These are phyloP conservation scores for Callopanchax toddi DNA, from an alignment of 2,113 vertebrate species.

Conservation along the genomic window DNA sequence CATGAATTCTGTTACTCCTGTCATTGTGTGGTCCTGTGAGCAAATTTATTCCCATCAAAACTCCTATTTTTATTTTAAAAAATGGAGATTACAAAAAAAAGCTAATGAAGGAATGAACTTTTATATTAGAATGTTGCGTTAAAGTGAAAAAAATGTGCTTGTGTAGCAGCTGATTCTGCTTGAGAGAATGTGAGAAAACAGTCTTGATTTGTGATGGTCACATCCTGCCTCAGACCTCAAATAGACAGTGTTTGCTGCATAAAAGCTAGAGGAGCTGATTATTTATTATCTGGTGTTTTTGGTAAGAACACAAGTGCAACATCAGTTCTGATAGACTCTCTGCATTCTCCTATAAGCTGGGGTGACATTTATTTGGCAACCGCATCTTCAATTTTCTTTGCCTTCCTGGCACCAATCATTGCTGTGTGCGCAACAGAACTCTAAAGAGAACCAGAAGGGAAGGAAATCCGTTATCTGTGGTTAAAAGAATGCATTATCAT, in stretches of 20 bases:
- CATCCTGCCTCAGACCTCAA: conserved; percentile 19
- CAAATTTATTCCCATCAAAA: not conserved
- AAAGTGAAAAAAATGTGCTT: conserved; percentile 7
- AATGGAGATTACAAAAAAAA: not conserved
- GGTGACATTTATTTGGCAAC: conserved; percentile 53
- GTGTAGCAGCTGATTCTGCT: conserved; percentile 14
- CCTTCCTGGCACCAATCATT: conserved; percentile 34
- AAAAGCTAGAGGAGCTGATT: conserved; percentile 28
- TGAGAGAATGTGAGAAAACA: conserved; percentile 8
- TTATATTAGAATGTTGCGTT: conserved; percentile 4
- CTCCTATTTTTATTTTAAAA: not conserved
- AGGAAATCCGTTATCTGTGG: conserved; percentile 55
- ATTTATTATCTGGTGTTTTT: conserved; percentile 36
- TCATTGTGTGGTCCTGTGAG: conserved; percentile 46
- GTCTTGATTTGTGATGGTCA: conserved; percentile 23
- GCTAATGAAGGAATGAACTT: not conserved
- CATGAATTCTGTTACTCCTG: conserved; percentile 44
- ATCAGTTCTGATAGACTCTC: conserved; percentile 24
- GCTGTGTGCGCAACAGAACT: conserved; percentile 33
- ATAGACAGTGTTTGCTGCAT: conserved; percentile 31
- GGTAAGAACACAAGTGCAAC: conserved; percentile 35
- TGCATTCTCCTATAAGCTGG: conserved; percentile 27
- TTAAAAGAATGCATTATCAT: conserved; percentile 48
- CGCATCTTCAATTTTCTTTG: conserved; percentile 48
- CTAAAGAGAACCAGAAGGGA: conserved; percentile 41